Evolutionary conservation across 2,888 invertebrate species (phyloP), one percentile per base, ranked within the genome.

Genomic region (Cinara cedri): DNA sequence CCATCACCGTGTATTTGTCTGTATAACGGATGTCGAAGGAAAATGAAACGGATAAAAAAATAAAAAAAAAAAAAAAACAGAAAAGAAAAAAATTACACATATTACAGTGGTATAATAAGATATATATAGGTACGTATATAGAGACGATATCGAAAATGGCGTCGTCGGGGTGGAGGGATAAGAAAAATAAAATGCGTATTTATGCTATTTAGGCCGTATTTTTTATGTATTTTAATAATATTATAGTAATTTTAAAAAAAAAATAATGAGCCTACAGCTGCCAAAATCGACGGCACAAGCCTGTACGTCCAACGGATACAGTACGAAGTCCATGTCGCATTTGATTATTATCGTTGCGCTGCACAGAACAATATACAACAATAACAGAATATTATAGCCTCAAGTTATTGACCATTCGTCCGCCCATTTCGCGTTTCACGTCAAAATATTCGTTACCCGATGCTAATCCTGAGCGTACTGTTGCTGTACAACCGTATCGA

Each of bases 311-410:
- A 90, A 85, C 21, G 90, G 90, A 84, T 90, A 90, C 81, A 90
- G 86, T 78, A 89, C 89, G 85, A 90, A 90, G 85, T 90, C 89
- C 90, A 90, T 90, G 85, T 90, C 89, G 85, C 90, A 90, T 85
- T 90, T 90, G 83, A 90, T 89, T 82, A 90, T 89, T 83, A 90
- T 89, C 81, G 89, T 89, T 49, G 90, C 90, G 83, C 90, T 90
- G 87, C 8, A 68, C 49, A 68, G 49, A 46, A 66, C 1, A 55
- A 44, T 19, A 70, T 51, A 34, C 34, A 70, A 42, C 11, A n/a
- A 46, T 10, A 46, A 13, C 1, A 46, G 3, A 46, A 13, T 8
- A 46, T 44, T 13, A 46, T 46, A 46, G 13, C 3, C 34, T 46
- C 13, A 10, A 2, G 46, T 10, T 10, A 46, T 46, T 46, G 34